Evolutionary conservation across 2,888 invertebrate species (phyloP).

Genomic region (Halictus ligatus): DNA sequence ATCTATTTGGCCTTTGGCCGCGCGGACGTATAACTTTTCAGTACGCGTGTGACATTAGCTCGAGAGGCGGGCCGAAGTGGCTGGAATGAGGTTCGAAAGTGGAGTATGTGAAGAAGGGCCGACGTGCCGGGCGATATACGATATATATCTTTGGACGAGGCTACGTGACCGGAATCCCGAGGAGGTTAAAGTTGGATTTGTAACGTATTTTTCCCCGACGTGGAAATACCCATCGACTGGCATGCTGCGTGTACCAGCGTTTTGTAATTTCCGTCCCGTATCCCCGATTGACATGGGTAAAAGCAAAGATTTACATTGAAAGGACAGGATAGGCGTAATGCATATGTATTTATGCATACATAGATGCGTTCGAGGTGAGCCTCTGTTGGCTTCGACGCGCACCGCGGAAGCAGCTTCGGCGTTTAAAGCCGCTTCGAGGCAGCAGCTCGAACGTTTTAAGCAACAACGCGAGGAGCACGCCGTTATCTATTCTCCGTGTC

Average conservation of each 20-base stretch:
- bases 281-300: constrained; percentile 70
- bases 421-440: constrained; percentile 39
- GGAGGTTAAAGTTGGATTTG: constrained; percentile 82
- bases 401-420: not conserved
- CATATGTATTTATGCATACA: constrained; percentile 43
- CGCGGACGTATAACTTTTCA: constrained; percentile 55
- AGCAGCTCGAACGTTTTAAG: not conserved
- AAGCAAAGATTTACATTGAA: constrained; percentile 71
- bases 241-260: constrained; percentile 69
- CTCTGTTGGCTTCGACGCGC: constrained; percentile 37
- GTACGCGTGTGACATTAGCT: constrained; percentile 70
- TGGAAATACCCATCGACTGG: constrained; percentile 79
- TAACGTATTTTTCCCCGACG: constrained; percentile 82
- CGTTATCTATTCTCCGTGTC: not conserved
- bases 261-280: constrained; percentile 78
- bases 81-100: constrained; percentile 82
- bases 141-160: constrained; percentile 80
- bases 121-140: constrained; percentile 77
- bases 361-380: constrained; percentile 34
- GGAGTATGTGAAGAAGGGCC: constrained; percentile 80
- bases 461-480: not conserved
- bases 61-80: constrained; percentile 69
- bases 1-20: constrained; percentile 29
- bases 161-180: constrained; percentile 82
- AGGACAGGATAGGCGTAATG: constrained; percentile 53